Evolutionary conservation across 2,888 invertebrate genomes (phyloP).

Genomic region (Oscheius onirici): DNA sequence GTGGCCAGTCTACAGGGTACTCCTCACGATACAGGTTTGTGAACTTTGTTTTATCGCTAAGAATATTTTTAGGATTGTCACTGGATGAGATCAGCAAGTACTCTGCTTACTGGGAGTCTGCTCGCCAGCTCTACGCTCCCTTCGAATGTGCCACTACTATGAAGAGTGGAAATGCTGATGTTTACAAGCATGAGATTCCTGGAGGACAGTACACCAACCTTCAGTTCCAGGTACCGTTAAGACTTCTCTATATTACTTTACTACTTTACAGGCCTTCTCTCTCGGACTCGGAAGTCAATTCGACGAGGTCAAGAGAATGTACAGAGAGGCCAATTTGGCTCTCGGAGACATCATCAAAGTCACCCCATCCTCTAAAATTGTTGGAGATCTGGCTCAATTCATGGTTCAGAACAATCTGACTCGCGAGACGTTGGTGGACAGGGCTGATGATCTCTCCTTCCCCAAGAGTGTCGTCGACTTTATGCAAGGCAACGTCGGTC

Average conservation of each 20-base stretch:
- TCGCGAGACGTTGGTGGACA: conserved; percentile 81
- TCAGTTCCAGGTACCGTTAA: conserved; percentile 83
- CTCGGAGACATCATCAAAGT: conserved; percentile 97
- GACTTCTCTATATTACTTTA: not conserved
- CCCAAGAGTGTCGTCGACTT: conserved; percentile 97
- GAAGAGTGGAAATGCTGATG: conserved; percentile 98
- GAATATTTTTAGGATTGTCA: conserved; percentile 76
- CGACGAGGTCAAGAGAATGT: conserved; percentile 93
- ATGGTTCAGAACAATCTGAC: conserved; percentile 98
- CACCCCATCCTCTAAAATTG: conserved; percentile 97
- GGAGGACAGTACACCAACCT: conserved; percentile 98
- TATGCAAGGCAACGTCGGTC: conserved; percentile 91
- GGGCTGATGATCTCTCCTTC: conserved; percentile 94
- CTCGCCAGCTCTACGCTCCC: conserved; percentile 92
- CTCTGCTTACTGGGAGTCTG: conserved; percentile 98
- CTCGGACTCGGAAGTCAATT: conserved; percentile 95
- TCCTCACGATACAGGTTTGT: conserved; percentile 78
- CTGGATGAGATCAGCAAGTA: conserved; percentile 88
- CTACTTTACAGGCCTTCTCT: conserved; percentile 81
- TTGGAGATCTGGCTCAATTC: conserved; percentile 97
- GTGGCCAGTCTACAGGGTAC: conserved; percentile 87
- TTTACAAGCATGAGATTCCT: conserved; percentile 97
- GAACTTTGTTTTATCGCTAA: not conserved
- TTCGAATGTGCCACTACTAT: conserved; percentile 98
- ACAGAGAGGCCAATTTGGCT: conserved; percentile 89